phyloP scores from a whole-genome alignment of 2,113 vertebrate genomes.

The Pseudorasbora parva region DNA sequence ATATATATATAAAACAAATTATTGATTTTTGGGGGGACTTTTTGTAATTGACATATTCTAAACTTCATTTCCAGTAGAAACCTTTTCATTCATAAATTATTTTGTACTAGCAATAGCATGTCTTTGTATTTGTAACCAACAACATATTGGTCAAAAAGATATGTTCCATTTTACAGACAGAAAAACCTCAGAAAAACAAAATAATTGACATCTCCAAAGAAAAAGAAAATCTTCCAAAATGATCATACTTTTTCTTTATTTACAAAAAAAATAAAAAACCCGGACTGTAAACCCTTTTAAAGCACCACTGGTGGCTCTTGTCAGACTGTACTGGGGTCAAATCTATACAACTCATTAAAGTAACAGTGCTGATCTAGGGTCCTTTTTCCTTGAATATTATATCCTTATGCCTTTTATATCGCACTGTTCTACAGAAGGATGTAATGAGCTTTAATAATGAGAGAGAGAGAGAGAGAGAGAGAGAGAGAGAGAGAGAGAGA shows the following conservation, averaged over 20 bases:
- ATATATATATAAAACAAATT: too few species aligned
- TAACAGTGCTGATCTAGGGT: constrained; percentile 24
- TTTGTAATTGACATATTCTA: too few species aligned
- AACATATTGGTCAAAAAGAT: too few species aligned
- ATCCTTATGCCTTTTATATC: not conserved
- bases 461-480: not conserved
- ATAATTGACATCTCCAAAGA: too few species aligned
- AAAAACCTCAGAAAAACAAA: too few species aligned
- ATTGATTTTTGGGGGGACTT: too few species aligned
- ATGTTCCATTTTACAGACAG: too few species aligned
- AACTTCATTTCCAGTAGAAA: too few species aligned
- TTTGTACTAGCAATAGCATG: too few species aligned
- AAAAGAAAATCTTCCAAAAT: not conserved
- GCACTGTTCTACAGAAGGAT: not conserved
- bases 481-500: not conserved
- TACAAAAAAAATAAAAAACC: not conserved
- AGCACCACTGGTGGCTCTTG: not conserved
- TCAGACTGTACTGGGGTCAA: not conserved
- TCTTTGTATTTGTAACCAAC: not conserved
- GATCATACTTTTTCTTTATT: not conserved
- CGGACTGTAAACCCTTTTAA: not conserved
- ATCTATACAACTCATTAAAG: constrained; percentile 20
- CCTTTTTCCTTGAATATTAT: not conserved
- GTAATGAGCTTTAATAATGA: constrained; percentile 9
- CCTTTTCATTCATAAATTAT: too few species aligned